Conservation (phyloP, 2,888 invertebrate genomes). For the Cheilosia vernalis region DNA sequence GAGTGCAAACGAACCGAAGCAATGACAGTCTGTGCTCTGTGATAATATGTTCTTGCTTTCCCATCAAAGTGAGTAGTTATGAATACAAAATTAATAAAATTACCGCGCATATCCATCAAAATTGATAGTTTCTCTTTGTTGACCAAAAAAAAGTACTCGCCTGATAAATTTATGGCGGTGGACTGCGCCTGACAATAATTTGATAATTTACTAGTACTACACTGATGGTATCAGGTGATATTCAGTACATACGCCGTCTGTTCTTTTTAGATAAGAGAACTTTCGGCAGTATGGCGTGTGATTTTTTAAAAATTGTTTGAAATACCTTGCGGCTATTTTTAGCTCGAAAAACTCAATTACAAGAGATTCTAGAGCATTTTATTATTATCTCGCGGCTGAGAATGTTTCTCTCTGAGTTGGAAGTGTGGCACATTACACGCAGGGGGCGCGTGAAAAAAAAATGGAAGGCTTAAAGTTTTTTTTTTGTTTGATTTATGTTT, state of each 20-base stretch:
- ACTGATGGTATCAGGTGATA: conserved; percentile 23
- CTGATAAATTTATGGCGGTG: neutral
- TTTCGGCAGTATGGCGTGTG: neutral
- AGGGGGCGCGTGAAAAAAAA: conserved; percentile 51
- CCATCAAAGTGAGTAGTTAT: neutral
- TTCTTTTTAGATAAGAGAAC: neutral
- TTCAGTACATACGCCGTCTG: neutral
- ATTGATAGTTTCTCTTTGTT: conserved; percentile 16
- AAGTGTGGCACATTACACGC: conserved; percentile 14
- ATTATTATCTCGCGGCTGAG: neutral
- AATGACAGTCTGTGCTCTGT: neutral
- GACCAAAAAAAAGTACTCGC: neutral
- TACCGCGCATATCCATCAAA: neutral
- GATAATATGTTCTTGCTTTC: conserved; percentile 2
- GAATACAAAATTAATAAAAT: conserved; percentile 8
- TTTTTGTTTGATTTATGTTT: neutral
- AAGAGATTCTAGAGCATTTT: conserved; percentile 29
- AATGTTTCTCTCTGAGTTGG: neutral
- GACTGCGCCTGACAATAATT: neutral
- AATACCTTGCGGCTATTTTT: conserved; percentile 4
- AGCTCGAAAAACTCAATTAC: neutral
- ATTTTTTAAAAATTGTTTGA: neutral
- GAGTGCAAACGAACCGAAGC: neutral
- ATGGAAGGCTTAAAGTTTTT: neutral
- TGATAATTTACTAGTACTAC: neutral